Percentiles rank a stretch among this genome's conserved stretches.
Evolutionary conservation across 2,113 vertebrate species (phyloP).

Genomic region (Pluvialis apricaria): DNA sequence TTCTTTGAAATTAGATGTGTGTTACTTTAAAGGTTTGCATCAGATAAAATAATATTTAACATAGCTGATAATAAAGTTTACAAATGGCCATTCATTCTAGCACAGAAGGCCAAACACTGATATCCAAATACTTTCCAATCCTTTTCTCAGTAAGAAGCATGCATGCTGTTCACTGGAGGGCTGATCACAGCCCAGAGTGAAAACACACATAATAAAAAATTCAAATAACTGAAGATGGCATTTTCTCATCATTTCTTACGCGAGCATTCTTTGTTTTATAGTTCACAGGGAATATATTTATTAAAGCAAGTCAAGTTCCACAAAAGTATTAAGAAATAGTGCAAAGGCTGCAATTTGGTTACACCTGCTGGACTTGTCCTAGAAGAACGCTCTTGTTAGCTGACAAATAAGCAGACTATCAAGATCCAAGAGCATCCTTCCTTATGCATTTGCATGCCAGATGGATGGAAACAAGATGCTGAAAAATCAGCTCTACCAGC

Average conservation of each 20-base stretch:
- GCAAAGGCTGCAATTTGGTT: background rate
- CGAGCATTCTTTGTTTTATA: background rate
- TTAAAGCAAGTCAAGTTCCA: background rate
- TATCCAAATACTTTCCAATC: background rate
- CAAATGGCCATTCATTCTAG: background rate
- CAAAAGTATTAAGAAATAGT: background rate
- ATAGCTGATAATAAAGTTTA: background rate
- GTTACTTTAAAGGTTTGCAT: background rate
- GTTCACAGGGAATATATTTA: background rate
- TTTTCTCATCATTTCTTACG: background rate
- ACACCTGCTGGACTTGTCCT: background rate
- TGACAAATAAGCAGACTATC: background rate
- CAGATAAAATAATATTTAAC: background rate
- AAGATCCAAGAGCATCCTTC: background rate
- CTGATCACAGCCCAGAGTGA: background rate
- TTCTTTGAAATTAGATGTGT: background rate
- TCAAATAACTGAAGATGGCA: background rate
- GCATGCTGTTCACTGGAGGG: background rate
- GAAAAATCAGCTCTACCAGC: background rate
- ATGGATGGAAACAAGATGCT: background rate
- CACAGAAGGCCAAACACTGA: background rate
- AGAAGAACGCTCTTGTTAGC: background rate
- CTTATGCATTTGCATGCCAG: background rate
- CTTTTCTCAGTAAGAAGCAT: background rate
- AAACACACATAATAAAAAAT: background rate